Evolutionary conservation across 2,113 vertebrate species (phyloP), one percentile per base, ranked within the genome.

Genomic region (Aviceda subcristata): DNA sequence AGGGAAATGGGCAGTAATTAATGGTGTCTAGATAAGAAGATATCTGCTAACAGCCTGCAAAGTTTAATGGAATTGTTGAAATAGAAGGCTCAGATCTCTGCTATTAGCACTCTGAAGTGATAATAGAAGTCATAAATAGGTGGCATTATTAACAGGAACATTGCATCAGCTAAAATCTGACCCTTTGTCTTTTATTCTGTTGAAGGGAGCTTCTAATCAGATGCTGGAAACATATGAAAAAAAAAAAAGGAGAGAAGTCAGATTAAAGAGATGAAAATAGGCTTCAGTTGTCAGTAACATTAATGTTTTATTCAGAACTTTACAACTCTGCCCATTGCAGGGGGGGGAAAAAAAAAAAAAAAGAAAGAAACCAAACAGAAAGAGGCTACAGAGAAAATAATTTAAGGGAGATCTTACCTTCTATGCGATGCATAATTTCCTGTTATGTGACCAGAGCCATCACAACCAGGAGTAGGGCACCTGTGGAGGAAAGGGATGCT

Each of bases 391-490:
- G 26, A 81, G 53, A 43, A 97, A 92, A 90, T 86, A 88, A 95
- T 86, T 95, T 91, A 36, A 90, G 64, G 66, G 24, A 83, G 84
- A 50, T 77, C 98, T 98, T 95, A 99, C 98, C 98, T 99, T 94
- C 98, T 97, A 68, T 99, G 98, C 0, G 98, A 99, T 83, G 98
- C 98, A 95, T 99, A 99, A 97, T 99, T 99, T 96, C 98, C 98
- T 72, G 98, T 99, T 85, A 99, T 98, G 94, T 99, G 98, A 97
- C 98, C 98, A 46, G 98, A 99, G 69, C 98, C 98, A 78, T 99
- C 98, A 71, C 98, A 99, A 94, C 98, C 98, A 43, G 98, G 98
- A 38, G 98, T 99, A 97, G 98, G 98, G 98, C 98, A 99, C 98
- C 98, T 99, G 98, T 0, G 0, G 75, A 97, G 72, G 71, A 94